Percentiles rank a stretch among this genome's conserved stretches.
Evolutionary conservation across 2,888 invertebrate species (phyloP).

Genomic region (Diadegma fenestrale): DNA sequence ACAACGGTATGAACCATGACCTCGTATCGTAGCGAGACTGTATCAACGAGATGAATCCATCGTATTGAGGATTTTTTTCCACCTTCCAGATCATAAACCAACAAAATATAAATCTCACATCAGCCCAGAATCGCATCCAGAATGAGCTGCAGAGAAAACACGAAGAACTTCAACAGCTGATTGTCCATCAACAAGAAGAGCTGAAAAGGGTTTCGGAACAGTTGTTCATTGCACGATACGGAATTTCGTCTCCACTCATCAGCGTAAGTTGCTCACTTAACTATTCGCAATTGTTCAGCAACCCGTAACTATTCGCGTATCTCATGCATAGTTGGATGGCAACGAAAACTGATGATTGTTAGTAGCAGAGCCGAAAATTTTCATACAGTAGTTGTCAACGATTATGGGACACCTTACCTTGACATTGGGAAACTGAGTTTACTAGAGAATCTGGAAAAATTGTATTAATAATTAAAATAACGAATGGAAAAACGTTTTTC

Average conservation of each 20-base stretch:
- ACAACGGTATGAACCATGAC: conserved; percentile 34
- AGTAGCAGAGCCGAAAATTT: too few relatives aligned
- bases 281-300: neutral
- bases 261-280: conserved; percentile 78
- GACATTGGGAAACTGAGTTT: too few relatives aligned
- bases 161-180: conserved; percentile 93
- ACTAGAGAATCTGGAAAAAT: too few relatives aligned
- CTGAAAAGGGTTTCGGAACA: conserved; percentile 94
- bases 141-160: conserved; percentile 90
- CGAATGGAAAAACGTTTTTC: too few relatives aligned
- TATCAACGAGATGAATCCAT: neutral
- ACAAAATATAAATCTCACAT: conserved; percentile 86
- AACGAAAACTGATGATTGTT: too few relatives aligned
- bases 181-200: conserved; percentile 94
- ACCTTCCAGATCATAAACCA: conserved; percentile 78
- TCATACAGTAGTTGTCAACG: too few relatives aligned
- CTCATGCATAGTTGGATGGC: too few relatives aligned
- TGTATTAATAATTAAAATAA: too few relatives aligned
- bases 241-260: conserved; percentile 86
- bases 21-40: conserved; percentile 75
- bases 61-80: neutral
- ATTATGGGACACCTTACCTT: too few relatives aligned
- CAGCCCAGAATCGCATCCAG: conserved; percentile 86
- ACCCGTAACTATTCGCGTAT: too few relatives aligned
- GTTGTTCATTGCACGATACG: conserved; percentile 92